Percentiles rank a stretch among this genome's conserved stretches.
These are phyloP conservation scores for Fopius arisanus DNA, from an alignment of 1,140 invertebrate genomes.

Conservation along the genomic window DNA sequence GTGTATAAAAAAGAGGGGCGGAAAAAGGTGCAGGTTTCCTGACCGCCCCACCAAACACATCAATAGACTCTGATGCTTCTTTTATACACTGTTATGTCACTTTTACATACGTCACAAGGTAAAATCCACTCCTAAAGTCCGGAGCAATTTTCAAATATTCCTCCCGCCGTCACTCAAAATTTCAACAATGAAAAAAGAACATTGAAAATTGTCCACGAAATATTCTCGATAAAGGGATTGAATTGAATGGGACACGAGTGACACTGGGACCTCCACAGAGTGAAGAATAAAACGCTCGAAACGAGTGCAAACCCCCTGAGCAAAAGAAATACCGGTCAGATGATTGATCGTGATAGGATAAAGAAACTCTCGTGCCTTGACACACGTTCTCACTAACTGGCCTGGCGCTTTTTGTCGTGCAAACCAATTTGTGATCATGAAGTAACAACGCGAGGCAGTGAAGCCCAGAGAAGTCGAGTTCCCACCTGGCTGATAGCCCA, in stretches of 20 bases:
- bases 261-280: not conserved
- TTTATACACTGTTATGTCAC: not conserved
- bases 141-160: too few species aligned
- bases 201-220: not conserved
- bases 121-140: not conserved
- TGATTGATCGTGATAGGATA: slow-evolving; percentile 25
- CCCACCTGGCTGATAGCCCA: not conserved
- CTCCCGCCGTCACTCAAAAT: not conserved
- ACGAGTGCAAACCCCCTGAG: not conserved
- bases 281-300: not conserved
- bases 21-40: slow-evolving; percentile 41
- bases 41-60: slow-evolving; percentile 19
- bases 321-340: not conserved
- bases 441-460: not conserved
- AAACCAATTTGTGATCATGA: slow-evolving; percentile 1
- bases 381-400: not conserved
- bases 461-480: not conserved
- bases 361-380: not conserved
- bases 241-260: not conserved
- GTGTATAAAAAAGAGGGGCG: slow-evolving; percentile 27
- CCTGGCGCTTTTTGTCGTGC: not conserved
- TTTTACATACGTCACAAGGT: not conserved
- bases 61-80: not conserved
- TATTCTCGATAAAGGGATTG: not conserved
- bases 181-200: not conserved